These are phyloP conservation scores for Sebastes itinus DNA, from an alignment of 2,797 vertebrate species.

Conservation along the genomic window DNA sequence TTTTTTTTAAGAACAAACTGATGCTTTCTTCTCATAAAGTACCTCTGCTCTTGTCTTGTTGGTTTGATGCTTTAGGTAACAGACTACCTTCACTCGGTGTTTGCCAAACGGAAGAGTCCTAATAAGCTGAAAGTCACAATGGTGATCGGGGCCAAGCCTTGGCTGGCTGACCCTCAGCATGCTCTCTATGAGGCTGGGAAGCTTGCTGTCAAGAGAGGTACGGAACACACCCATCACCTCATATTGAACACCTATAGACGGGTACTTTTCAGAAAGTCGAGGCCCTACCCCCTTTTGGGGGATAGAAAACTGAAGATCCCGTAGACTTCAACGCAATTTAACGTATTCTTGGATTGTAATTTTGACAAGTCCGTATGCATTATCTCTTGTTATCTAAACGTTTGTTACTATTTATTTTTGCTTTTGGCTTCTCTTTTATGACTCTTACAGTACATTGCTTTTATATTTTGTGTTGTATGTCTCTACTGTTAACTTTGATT, in stretches of 20 bases:
- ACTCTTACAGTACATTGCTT: not conserved
- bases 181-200: constrained; percentile 86
- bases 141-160: constrained; percentile 86
- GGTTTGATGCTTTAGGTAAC: constrained; percentile 79
- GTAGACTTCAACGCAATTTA: no score
- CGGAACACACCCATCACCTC: constrained; percentile 35
- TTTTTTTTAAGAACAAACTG: not conserved
- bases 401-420: not conserved
- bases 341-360: no score
- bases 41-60: not conserved
- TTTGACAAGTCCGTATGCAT: no score
- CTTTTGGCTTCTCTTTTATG: not conserved
- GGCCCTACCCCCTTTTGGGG: fast-evolving
- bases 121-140: constrained; percentile 89
- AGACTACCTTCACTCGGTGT: constrained; percentile 86
- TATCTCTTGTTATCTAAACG: not conserved
- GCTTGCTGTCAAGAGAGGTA: constrained; percentile 88
- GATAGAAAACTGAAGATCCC: no score
- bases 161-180: constrained; percentile 83
- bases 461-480: not conserved
- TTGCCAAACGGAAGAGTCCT: constrained; percentile 89
- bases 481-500: not conserved
- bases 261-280: no score
- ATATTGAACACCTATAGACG: not conserved
- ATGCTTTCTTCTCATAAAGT: not conserved